Evolutionary conservation across 2,797 vertebrate species (phyloP), one percentile per base, ranked within the genome.

Genomic region (Ispidina lecontei): DNA sequence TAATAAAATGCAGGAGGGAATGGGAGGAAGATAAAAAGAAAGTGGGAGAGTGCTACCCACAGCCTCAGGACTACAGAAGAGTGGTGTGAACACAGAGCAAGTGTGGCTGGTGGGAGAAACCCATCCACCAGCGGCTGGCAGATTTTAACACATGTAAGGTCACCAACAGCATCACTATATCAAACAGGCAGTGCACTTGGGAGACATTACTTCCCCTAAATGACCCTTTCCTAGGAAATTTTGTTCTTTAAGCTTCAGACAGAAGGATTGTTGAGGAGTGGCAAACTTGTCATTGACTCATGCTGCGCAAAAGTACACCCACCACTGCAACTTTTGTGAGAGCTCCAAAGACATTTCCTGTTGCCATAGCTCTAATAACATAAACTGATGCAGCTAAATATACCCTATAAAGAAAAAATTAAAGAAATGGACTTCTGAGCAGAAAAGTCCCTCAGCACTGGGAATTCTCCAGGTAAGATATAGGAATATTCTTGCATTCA

Each of bases 81-180:
- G 74, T 91, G 58, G 92, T 90, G 84, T 78, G 87, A 94, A 83
- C 10, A 25, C 26, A 47, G 60, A 87, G 28, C 29, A 51, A 87
- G 59, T 19, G 73, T 28, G 94, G 78, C 43, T 33, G 21, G 56
- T 39, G 51, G 51, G 46, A 85, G 72, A 84, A 92, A 47, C 7
- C 83, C 58, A 41, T 64, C 77, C 6, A 2, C 67, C 56, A 62
- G 67, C 2, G 7, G 63, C 84, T 93, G 77, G 54, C 74, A 54
- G 69, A 69, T 87, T 94, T 90, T 65, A 85, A 71, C 78, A 82
- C 5, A 0, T 62, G 51, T 74, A 68, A 93, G 84, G 58, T 90
- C 78, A 84, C 33, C 49, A 73, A 39, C 25, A 75, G 35, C 55
- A 80, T 74, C 92, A n/a, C 41, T 28, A 1, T 39, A 33, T 37